Conservation (phyloP, 1,140 invertebrate genomes). For the Sycophila sp. region DNA sequence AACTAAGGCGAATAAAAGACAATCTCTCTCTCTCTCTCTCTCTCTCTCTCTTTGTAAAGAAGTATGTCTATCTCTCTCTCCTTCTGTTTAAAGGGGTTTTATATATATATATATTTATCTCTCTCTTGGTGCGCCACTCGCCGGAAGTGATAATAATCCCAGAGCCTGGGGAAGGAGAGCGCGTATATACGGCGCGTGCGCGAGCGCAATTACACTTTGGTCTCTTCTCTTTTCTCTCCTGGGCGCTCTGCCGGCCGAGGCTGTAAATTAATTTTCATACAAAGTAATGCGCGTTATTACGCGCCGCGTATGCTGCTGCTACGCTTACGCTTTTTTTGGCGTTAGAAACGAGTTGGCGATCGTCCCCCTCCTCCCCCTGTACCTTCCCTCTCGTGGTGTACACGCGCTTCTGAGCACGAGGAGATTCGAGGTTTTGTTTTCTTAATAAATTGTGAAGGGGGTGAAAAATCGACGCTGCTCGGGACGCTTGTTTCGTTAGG, state of each 20-base stretch:
- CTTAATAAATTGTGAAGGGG: neutral
- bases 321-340: neutral
- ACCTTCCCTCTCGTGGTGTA: too few relatives aligned
- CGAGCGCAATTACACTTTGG: conserved; percentile 5
- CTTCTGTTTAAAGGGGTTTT: too few relatives aligned
- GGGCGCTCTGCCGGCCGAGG: conserved; percentile 33
- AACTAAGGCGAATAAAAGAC: too few relatives aligned
- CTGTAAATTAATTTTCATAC: conserved; percentile 27
- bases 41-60: too few relatives aligned
- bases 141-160: conserved; percentile 56
- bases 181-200: neutral
- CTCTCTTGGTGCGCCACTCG: conserved; percentile 20
- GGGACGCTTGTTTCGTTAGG: neutral
- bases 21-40: too few relatives aligned
- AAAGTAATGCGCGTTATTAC: conserved; percentile 15
- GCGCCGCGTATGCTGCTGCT: neutral
- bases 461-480: too few relatives aligned
- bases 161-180: neutral
- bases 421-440: neutral
- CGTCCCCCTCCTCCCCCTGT: neutral
- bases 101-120: too few relatives aligned
- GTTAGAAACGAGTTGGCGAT: too few relatives aligned
- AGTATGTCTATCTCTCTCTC: too few relatives aligned
- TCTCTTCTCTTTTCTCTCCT: conserved; percentile 35
- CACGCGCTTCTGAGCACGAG: neutral